These are phyloP conservation scores for Emydura subglobosa DNA, from an alignment of 2,113 vertebrate genomes.

Conservation along the genomic window DNA sequence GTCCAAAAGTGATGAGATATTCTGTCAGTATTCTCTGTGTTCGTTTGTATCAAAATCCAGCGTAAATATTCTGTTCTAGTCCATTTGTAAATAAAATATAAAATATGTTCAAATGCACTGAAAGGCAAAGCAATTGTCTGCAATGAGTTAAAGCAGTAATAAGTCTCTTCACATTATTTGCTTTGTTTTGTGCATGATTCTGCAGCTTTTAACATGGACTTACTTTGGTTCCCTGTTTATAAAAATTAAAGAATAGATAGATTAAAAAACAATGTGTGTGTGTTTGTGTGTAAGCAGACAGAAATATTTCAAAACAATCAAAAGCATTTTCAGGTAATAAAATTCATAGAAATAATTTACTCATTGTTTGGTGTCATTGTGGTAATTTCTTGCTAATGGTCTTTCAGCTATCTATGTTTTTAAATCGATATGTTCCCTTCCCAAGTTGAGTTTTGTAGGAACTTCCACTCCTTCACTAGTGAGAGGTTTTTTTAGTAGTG, in stretches of 20 bases:
- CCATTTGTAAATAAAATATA: neutral
- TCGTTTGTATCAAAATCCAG: neutral
- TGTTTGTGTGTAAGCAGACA: accelerated
- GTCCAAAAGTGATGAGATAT: neutral
- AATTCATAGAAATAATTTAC: neutral
- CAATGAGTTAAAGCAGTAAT: neutral
- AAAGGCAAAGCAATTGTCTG: neutral
- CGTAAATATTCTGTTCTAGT: neutral
- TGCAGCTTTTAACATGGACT: neutral
- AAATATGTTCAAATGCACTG: no score
- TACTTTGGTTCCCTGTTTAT: neutral
- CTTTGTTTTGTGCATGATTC: neutral
- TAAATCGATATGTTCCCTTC: conserved; percentile 46
- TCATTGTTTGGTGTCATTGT: neutral
- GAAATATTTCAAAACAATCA: neutral
- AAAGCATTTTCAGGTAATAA: neutral
- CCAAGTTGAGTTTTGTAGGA: conserved; percentile 56
- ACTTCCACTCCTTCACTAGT: conserved; percentile 59
- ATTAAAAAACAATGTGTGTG: no score
- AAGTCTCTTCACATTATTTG: neutral
- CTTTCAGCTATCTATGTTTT: conserved; percentile 29
- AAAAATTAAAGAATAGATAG: neutral
- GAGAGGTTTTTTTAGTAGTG: conserved; percentile 26
- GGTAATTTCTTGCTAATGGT: neutral
- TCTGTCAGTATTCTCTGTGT: neutral